Conservation (phyloP, 2,888 invertebrate genomes). For the Chouioia cunea region DNA sequence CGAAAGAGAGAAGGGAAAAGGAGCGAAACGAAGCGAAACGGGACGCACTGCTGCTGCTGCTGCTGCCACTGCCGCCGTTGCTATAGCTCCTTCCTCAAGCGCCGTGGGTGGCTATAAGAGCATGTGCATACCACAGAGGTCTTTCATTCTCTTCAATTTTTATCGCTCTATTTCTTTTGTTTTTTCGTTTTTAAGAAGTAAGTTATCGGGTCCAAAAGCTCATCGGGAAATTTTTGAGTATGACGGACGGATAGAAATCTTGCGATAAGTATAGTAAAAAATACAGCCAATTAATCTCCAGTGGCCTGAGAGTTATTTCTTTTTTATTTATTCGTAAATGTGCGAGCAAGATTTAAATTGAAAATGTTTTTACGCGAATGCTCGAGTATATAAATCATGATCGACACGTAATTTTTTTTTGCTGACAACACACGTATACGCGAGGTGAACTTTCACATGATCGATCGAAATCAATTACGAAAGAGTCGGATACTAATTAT, state of each 20-base stretch:
- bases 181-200: too few relatives aligned
- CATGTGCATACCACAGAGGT: conserved; percentile 50
- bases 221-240: too few relatives aligned
- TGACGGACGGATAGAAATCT: too few relatives aligned
- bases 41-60: conserved; percentile 48
- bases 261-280: not conserved
- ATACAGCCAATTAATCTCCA: conserved; percentile 34
- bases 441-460: conserved; percentile 26
- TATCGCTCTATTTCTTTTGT: conserved; percentile 9
- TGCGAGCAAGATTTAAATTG: conserved; percentile 40
- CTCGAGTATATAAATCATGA: conserved; percentile 15
- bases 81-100: conserved; percentile 31
- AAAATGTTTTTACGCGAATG: conserved; percentile 25
- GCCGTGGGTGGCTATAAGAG: conserved; percentile 57
- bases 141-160: conserved; percentile 15
- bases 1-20: conserved; percentile 34
- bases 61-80: conserved; percentile 43
- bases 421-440: not conserved
- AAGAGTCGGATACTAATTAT: conserved; percentile 47
- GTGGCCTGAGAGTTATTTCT: not conserved
- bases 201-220: too few relatives aligned
- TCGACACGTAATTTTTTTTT: conserved; percentile 48
- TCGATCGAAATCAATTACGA: conserved; percentile 49
- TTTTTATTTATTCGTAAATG: not conserved
- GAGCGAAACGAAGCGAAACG: conserved; percentile 48